Base-by-base conservation (phyloP, 2,888 invertebrate genomes). In the Cataglyphis altisquamis region DNA sequence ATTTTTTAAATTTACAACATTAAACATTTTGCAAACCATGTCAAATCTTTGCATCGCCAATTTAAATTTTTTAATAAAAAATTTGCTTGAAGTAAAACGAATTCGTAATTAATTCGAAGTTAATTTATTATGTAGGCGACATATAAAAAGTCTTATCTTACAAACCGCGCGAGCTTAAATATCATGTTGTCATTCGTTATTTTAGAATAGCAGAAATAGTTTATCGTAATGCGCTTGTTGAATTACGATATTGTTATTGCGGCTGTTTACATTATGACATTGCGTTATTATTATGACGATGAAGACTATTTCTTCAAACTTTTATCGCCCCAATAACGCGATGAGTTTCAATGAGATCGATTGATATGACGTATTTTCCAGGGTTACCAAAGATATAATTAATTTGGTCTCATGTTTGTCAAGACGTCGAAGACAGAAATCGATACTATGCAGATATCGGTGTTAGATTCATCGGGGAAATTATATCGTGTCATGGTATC, bases 221-320 rank as follows among this genome's bases (percentile, higher is more conserved):
- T 36, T 36, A 48, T 63, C 39, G 1, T 10, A 75, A 21, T 1
- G 21, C 10, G n/a, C 48, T 64, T 55, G 41, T 62, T 67, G 62
- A 84, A 72, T 87, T 84, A 72, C 78, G 70, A 82, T 55, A 68
- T 70, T 84, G 74, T 78, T 86, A 63, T 77, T 67, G 62, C 25
- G 41, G 32, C 18, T 21, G 48, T 66, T 80, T 55, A 87, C 36
- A 82, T 84, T 29, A 15, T 29, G 12, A 45, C 15, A 12, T 41
- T 18, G 18, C 6, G 6, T 48, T 8, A 48, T 39, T 55, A 68
- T 75, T 9, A 29, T n/a, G 8, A 55, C 25, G 2, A 55, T 25
- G 36, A 68, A n/a, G 5, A n/a, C n/a, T 25, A 64, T 64, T 75
- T 21, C 21, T 63, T 36, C 10, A 18, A 25, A 18, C 67, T n/a